Evolutionary conservation across 2,113 vertebrate genomes (phyloP).

Genomic region (Seriola aureovittata): DNA sequence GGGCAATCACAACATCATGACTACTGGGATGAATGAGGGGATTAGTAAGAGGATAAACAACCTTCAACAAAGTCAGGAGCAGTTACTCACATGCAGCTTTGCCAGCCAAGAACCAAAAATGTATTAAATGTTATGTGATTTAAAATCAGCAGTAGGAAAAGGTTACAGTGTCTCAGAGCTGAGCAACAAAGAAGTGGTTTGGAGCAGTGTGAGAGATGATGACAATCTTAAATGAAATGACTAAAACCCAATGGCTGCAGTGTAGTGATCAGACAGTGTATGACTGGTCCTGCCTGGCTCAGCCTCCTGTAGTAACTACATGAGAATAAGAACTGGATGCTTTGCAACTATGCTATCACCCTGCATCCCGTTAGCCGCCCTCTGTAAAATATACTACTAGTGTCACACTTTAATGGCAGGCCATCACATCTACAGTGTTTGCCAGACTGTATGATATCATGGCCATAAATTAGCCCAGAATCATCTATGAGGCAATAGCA

Average conservation of each 20-base stretch:
- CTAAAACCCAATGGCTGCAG: not conserved
- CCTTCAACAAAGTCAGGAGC: conserved; percentile 13
- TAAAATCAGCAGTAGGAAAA: not conserved
- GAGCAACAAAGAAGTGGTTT: not conserved
- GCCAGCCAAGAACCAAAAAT: not conserved
- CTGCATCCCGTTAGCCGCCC: conserved; percentile 47
- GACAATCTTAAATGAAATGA: not conserved
- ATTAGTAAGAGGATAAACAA: conserved; percentile 22
- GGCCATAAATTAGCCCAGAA: conserved; percentile 64
- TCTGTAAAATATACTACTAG: conserved; percentile 66
- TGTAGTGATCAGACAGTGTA: conserved; percentile 9
- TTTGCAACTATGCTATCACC: conserved; percentile 61
- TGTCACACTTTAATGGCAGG: conserved; percentile 65
- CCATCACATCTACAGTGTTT: conserved; percentile 46
- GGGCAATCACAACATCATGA: conserved; percentile 37
- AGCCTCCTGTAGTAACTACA: conserved; percentile 20
- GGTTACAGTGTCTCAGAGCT: not conserved
- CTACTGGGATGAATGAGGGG: not conserved
- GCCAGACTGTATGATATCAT: conserved; percentile 77
- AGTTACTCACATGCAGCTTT: conserved; percentile 3
- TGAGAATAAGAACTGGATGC: conserved; percentile 47
- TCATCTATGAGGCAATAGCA: conserved; percentile 63
- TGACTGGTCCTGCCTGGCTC: conserved; percentile 8
- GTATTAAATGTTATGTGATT: conserved; percentile 13
- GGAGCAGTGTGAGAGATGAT: not conserved